phyloP scores from a whole-genome alignment of 1,140 invertebrate species.

The Dreissena polymorpha region DNA sequence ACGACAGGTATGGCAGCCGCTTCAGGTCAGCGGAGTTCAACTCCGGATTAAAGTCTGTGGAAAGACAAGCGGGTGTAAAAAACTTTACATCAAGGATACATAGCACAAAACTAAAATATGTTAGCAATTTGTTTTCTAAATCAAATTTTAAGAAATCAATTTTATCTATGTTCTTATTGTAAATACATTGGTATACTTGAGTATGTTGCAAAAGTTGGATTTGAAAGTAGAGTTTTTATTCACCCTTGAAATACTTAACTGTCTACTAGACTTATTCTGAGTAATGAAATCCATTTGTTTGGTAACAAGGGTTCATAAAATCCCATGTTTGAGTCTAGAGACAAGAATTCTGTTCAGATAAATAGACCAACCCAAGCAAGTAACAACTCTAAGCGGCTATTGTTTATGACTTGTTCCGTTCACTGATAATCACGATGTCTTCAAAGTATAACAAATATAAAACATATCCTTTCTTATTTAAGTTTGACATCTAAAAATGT shows the following conservation, averaged over 20 bases:
- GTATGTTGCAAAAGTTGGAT: background rate
- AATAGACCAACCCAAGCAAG: no score
- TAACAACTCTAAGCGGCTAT: no score
- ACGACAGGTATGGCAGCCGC: conserved; percentile 59
- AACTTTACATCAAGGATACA: background rate
- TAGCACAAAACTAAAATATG: background rate
- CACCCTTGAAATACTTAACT: background rate
- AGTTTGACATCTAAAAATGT: no score
- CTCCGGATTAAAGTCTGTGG: background rate
- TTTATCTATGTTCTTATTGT: background rate
- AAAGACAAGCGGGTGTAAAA: background rate
- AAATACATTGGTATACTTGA: background rate
- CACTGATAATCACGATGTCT: no score
- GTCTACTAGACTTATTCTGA: no score
- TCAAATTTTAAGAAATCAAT: background rate
- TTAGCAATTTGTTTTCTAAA: background rate
- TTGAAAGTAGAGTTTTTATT: background rate
- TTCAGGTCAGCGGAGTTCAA: conserved; percentile 55
- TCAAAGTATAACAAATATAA: no score
- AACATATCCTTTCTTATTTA: no score
- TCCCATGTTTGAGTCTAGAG: no score
- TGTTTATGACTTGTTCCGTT: no score
- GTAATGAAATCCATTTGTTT: no score
- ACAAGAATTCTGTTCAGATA: no score
- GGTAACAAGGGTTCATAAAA: no score